Conservation (phyloP, 2,888 invertebrate genomes). For the Hyposoter didymator region DNA sequence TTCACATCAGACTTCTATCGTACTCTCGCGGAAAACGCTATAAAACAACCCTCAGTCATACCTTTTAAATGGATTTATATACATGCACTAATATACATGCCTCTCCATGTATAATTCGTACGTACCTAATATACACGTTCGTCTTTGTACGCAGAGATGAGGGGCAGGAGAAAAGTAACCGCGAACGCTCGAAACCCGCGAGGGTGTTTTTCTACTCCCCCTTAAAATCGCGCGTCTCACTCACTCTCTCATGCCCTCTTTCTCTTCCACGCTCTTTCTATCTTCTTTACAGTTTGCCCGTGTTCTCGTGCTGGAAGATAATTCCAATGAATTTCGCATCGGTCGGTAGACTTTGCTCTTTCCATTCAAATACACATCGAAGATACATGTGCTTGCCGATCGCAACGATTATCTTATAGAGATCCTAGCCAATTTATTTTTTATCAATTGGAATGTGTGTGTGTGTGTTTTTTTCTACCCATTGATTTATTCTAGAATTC, state of each 20-base stretch:
- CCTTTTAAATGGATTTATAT: background rate
- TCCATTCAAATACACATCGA: background rate
- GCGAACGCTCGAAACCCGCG: slow-evolving; percentile 45
- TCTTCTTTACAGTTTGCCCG: slow-evolving; percentile 33
- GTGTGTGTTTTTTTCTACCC: slow-evolving; percentile 14
- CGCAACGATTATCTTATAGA: background rate
- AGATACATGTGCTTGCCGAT: background rate
- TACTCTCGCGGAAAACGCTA: slow-evolving; percentile 40
- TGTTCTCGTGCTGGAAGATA: slow-evolving; percentile 67
- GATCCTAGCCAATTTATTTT: slow-evolving; percentile 39
- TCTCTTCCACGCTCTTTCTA: slow-evolving; percentile 26
- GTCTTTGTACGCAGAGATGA: background rate
- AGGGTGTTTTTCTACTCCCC: slow-evolving; percentile 62
- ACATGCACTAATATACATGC: background rate
- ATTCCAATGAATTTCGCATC: slow-evolving; percentile 73
- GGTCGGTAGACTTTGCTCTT: slow-evolving; percentile 31
- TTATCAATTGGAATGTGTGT: background rate
- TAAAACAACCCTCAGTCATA: slow-evolving; percentile 23
- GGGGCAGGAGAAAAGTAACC: slow-evolving; percentile 14
- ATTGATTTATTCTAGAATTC: slow-evolving; percentile 31
- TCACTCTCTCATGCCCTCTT: slow-evolving; percentile 7
- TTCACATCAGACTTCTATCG: slow-evolving; percentile 60
- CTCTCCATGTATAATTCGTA: background rate
- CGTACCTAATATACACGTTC: background rate
- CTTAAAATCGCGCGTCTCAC: background rate